Conservation (phyloP, 2,797 vertebrate genomes). For the Adelosebastes latens region DNA sequence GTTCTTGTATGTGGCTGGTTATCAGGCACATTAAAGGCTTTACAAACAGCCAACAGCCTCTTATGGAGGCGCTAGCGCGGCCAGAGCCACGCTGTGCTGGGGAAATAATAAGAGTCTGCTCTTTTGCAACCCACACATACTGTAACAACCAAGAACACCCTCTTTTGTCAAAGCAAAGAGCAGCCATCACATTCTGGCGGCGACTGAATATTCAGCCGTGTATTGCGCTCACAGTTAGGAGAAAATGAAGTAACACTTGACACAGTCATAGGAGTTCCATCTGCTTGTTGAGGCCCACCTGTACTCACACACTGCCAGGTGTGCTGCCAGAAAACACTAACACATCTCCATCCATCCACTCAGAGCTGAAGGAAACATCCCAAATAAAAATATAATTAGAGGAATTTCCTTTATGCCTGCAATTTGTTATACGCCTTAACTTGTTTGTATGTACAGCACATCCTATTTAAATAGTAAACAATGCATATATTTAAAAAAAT, state of each 20-base stretch:
- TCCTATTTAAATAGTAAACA: slow-evolving; percentile 11
- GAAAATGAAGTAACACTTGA: slow-evolving; percentile 60
- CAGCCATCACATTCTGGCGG: slow-evolving; percentile 29
- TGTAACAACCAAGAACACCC: slow-evolving; percentile 66
- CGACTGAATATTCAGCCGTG: slow-evolving; percentile 34
- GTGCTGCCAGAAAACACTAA: slow-evolving; percentile 32
- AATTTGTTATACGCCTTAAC: background rate
- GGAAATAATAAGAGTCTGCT: slow-evolving; percentile 61
- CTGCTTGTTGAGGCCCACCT: slow-evolving; percentile 55
- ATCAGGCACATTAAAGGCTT: slow-evolving; percentile 55
- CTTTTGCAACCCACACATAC: slow-evolving; percentile 71
- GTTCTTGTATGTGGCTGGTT: slow-evolving; percentile 42
- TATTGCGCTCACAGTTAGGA: slow-evolving; percentile 16
- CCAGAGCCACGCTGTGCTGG: slow-evolving; percentile 51
- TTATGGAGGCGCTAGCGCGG: slow-evolving; percentile 43
- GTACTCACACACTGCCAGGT: slow-evolving; percentile 46
- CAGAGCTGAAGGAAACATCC: slow-evolving; percentile 30
- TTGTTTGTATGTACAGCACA: background rate
- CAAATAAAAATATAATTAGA: background rate
- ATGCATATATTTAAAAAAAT: background rate
- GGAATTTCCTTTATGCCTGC: slow-evolving; percentile 6
- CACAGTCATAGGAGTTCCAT: slow-evolving; percentile 39
- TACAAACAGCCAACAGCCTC: slow-evolving; percentile 60
- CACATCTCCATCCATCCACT: slow-evolving; percentile 21
- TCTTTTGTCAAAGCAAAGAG: slow-evolving; percentile 54